Evolutionary conservation across 1,140 invertebrate genomes (phyloP), one percentile per base, ranked within the genome.

Genomic region (Caenorhabditis elegans): DNA sequence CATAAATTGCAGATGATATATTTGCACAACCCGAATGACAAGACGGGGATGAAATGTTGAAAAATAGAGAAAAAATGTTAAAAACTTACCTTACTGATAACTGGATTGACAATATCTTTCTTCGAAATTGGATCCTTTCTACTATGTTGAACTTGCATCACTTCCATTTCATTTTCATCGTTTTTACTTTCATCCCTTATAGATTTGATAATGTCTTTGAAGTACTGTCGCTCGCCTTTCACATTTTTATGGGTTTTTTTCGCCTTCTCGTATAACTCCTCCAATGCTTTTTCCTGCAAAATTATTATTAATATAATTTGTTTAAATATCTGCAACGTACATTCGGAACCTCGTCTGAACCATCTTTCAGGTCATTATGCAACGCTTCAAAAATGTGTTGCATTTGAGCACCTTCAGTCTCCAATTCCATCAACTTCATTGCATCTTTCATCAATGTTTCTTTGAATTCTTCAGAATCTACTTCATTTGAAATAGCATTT

Each of bases 101-200:
- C 60, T 39, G 60, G 60, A 70, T 70, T 70, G 5, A 39, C 60
- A 39, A 70, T 70, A 39, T 70, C 60, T 43, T 70, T 70, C n/a
- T 70, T 70, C n/a, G 60, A 70, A 22, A 70, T 70, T 39, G 60
- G 60, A 31, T 70, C 60, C 22, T 39, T 39, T 15, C 60, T 70
- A 8, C 60, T 70, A 34, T 70, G 34, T 39, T 70, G 60, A 19
- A 70, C 34, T 70, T 70, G 60, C 26, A 34, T 22, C 8, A 70
- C 60, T 43, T 70, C 11, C 60, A 70, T 34, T 39, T 43, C 55
- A 4, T 34, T 24, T 11, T 11, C 26, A 55, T 55, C 51, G 1
- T 55, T 19, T 55, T 2, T n/a, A n/a, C n/a, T 2, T 55, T 55
- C 51, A 8, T 55, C 51, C 22, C 51, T 19, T 11, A 19, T 26